phyloP scores from a whole-genome alignment of 2,797 vertebrate species.

The Pangasius djambal region DNA sequence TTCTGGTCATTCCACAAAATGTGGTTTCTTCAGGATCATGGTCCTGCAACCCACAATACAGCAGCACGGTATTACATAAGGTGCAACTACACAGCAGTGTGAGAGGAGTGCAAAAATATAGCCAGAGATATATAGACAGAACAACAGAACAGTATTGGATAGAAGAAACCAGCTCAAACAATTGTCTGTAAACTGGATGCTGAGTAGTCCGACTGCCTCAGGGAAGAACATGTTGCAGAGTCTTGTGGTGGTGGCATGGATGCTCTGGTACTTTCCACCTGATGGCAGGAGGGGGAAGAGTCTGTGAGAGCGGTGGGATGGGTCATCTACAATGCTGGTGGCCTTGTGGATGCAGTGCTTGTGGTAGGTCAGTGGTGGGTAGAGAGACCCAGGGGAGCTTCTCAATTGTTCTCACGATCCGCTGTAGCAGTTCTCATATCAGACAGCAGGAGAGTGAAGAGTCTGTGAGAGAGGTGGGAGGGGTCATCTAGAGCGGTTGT shows the following conservation, averaged over 20 bases:
- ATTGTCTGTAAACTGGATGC: neutral
- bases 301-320: neutral
- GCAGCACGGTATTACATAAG: neutral
- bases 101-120: neutral
- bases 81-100: neutral
- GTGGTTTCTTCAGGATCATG: neutral
- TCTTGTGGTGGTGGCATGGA: neutral
- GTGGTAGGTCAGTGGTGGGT: neutral
- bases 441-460: neutral
- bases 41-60: neutral
- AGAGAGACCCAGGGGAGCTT: neutral
- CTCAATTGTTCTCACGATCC: neutral
- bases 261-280: neutral
- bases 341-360: neutral
- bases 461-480: neutral
- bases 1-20: neutral
- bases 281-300: neutral
- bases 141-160: neutral
- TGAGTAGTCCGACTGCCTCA: neutral
- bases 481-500: neutral
- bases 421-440: too few relatives aligned
- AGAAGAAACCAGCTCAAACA: neutral
- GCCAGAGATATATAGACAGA: too few relatives aligned
- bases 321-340: neutral
- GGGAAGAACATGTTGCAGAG: neutral